These are phyloP conservation scores for Ivindomyrus marchei DNA, from an alignment of 2,113 vertebrate genomes.

Conservation along the genomic window DNA sequence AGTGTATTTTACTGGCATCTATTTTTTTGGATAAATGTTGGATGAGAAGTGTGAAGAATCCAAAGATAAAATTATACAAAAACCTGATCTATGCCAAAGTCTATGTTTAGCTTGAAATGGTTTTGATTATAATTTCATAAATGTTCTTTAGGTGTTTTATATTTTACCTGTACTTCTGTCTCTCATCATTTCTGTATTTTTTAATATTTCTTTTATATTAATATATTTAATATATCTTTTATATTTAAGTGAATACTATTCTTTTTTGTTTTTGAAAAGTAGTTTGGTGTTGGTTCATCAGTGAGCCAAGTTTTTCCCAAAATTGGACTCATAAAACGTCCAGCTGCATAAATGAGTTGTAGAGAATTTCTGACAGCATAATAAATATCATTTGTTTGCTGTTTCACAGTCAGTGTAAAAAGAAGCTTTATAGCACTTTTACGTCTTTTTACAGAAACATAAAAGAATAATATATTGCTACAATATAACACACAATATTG, in stretches of 20 bases:
- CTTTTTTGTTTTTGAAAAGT: background rate
- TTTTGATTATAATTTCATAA: background rate
- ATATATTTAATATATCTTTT: too few species aligned
- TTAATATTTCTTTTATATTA: background rate
- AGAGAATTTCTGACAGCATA: background rate
- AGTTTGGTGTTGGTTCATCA: background rate
- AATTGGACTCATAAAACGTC: background rate
- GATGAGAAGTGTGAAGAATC: background rate
- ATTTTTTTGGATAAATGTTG: background rate
- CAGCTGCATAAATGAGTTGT: background rate
- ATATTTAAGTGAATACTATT: background rate
- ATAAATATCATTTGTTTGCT: background rate
- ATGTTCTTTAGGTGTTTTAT: background rate
- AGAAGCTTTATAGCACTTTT: background rate
- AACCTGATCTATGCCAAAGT: background rate
- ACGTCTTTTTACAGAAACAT: background rate
- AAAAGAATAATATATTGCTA: background rate
- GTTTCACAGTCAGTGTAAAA: background rate
- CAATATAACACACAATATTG: constrained; percentile 2
- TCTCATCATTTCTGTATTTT: background rate
- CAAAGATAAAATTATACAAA: background rate
- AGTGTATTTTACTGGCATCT: background rate
- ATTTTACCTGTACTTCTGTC: background rate
- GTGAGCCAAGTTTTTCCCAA: background rate
- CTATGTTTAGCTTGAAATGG: background rate